Percentiles rank a stretch among this genome's conserved stretches.
These are phyloP conservation scores for Danio tinwini DNA, from an alignment of 2,797 vertebrate species.

Conservation along the genomic window DNA sequence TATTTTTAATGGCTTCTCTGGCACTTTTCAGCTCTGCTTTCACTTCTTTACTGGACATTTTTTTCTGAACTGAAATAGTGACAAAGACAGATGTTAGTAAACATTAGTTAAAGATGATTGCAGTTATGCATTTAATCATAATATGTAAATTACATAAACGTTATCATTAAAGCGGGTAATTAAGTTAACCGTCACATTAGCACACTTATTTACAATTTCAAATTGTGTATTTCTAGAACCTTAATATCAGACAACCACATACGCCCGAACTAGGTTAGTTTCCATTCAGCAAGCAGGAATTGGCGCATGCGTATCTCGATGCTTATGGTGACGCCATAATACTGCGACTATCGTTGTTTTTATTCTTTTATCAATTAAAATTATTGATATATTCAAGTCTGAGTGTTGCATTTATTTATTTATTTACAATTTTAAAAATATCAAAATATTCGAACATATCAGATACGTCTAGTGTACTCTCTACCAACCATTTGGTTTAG, in stretches of 20 bases:
- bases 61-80: conserved; percentile 2
- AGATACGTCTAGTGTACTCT: neutral
- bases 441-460: neutral
- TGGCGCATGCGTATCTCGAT: neutral
- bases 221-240: neutral
- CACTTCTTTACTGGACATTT: conserved; percentile 96
- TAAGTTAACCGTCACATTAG: neutral
- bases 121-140: neutral
- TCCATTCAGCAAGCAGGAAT: neutral
- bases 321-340: neutral
- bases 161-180: neutral
- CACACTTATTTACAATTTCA: neutral
- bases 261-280: conserved; percentile 13
- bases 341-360: neutral
- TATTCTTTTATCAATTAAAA: neutral
- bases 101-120: neutral
- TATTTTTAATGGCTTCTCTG: conserved; percentile 96
- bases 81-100: neutral
- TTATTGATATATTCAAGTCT: neutral
- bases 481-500: conserved; percentile 11
- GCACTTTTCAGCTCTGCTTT: conserved; percentile 92
- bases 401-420: neutral
- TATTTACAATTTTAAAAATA: neutral
- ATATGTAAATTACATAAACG: neutral
- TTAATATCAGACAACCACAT: neutral